Conservation (phyloP, 2,113 vertebrate genomes). For the Mus pahari region DNA sequence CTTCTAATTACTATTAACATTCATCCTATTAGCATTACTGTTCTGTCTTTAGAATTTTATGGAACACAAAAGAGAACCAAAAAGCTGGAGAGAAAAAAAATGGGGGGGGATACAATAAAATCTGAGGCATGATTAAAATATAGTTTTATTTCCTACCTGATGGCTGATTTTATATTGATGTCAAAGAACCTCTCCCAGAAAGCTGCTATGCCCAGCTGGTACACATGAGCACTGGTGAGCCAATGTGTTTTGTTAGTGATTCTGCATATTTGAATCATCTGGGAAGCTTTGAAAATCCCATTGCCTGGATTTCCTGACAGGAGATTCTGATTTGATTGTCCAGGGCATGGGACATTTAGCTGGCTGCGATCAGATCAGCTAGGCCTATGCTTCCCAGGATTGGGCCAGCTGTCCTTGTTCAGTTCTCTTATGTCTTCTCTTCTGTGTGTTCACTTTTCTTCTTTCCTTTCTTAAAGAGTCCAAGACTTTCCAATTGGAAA, state of each 20-base stretch:
- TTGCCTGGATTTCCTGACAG: not conserved
- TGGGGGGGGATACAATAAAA: not conserved
- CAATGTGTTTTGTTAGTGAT: not conserved
- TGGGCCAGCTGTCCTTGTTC: not conserved
- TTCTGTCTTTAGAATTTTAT: conserved; percentile 31
- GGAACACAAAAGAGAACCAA: not conserved
- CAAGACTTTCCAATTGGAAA: not conserved
- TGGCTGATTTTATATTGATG: not conserved
- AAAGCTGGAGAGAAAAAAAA: not conserved
- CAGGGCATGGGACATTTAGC: not conserved
- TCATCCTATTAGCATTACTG: not conserved
- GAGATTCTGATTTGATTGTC: conserved; percentile 53
- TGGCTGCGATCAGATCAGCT: not conserved
- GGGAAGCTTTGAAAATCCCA: not conserved
- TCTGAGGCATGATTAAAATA: not conserved
- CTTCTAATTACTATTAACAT: not conserved
- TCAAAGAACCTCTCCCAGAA: not conserved
- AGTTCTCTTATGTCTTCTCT: not conserved
- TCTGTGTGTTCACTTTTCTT: not conserved
- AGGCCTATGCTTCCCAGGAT: not conserved
- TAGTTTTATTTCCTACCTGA: not conserved
- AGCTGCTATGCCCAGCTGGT: not conserved
- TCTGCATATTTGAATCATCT: not conserved
- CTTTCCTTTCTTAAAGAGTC: not conserved
- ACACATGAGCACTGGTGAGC: not conserved